phyloP scores from a whole-genome alignment of 2,888 invertebrate species.

The Allolobophora icterica region DNA sequence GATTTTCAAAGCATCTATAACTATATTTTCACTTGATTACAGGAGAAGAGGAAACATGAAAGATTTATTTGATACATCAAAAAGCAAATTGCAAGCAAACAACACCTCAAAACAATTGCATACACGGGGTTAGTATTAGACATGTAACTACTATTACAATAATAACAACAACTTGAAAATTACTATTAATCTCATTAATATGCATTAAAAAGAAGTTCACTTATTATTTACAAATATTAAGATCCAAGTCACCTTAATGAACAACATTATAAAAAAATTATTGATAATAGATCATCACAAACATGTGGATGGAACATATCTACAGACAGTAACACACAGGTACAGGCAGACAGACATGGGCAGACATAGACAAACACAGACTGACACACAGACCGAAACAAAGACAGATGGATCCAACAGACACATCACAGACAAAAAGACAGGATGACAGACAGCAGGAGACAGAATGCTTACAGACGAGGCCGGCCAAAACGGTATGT shows the following conservation, averaged over 20 bases:
- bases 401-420: background rate
- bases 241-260: too few species aligned
- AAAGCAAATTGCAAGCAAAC: slow-evolving; percentile 33
- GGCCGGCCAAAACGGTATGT: slow-evolving; percentile 87
- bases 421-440: background rate
- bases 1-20: background rate
- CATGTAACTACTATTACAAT: background rate
- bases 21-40: background rate
- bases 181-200: background rate
- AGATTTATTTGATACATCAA: background rate
- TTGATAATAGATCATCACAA: background rate
- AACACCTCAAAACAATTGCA: background rate
- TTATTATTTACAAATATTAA: slow-evolving; percentile 3
- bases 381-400: too few species aligned
- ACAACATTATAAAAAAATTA: background rate
- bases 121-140: background rate
- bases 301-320: background rate
- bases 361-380: background rate
- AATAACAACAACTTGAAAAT: background rate
- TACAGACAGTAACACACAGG: background rate
- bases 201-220: background rate
- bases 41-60: background rate
- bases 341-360: background rate
- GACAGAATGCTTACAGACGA: slow-evolving; percentile 74
- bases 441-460: background rate